These are phyloP conservation scores for Ochropleura leucogaster DNA, from an alignment of 2,888 invertebrate species.

Conservation along the genomic window DNA sequence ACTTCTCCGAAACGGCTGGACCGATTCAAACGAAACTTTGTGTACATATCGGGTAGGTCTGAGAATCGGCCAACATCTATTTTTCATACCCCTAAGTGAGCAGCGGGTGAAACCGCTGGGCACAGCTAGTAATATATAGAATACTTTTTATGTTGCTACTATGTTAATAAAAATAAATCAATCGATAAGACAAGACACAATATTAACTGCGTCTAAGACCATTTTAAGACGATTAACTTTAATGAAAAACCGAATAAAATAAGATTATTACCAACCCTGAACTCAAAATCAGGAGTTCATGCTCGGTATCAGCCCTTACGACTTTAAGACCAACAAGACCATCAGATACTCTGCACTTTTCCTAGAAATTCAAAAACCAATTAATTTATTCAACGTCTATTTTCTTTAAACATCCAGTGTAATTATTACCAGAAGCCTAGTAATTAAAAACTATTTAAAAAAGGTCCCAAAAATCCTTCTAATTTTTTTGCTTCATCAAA, in stretches of 20 bases:
- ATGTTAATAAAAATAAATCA: no score
- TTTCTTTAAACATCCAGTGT: neutral
- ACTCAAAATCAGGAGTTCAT: neutral
- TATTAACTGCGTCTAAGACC: no score
- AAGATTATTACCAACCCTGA: neutral
- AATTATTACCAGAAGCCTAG: conserved; percentile 17
- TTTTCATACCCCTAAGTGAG: no score
- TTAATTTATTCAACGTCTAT: neutral
- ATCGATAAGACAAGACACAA: no score
- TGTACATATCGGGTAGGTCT: no score
- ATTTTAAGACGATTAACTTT: no score
- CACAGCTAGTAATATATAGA: no score
- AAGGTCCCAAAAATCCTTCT: neutral
- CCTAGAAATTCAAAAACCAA: neutral
- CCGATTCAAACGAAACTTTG: no score
- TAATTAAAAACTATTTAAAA: conserved; percentile 19
- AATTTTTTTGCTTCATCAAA: neutral
- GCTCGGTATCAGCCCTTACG: neutral
- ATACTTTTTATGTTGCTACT: no score
- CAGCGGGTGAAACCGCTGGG: no score
- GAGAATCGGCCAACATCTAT: no score
- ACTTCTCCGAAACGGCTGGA: no score
- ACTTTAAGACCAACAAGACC: neutral
- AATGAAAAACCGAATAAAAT: neutral
- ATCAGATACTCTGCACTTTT: neutral